Conservation (phyloP, 2,113 vertebrate species). For the Brachyhypopomus gauderio region DNA sequence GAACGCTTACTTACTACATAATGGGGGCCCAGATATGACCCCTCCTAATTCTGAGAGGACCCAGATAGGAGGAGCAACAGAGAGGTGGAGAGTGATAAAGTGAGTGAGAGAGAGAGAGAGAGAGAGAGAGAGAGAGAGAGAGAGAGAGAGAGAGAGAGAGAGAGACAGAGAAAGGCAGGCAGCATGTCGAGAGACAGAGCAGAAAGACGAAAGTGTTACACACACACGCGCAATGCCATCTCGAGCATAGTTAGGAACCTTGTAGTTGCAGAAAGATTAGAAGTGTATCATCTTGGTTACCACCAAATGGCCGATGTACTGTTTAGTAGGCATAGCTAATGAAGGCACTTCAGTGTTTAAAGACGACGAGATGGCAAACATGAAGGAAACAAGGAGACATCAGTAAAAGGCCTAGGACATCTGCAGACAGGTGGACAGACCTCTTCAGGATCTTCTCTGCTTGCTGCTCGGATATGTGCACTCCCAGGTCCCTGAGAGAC, state of each 20-base stretch:
- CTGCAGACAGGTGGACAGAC: constrained; percentile 65
- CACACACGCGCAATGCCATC: not conserved
- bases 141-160: constrained; percentile 59
- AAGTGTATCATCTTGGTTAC: not conserved
- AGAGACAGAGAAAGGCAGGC: constrained; percentile 43
- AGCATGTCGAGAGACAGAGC: not conserved
- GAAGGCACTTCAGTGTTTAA: not conserved
- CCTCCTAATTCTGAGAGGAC: constrained; percentile 89
- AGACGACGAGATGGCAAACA: not conserved
- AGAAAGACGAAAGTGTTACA: constrained; percentile 37
- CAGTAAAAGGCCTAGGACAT: not conserved
- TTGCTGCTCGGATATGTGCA: constrained; percentile 94
- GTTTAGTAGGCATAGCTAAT: not conserved
- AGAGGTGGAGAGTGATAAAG: constrained; percentile 37
- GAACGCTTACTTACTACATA: constrained; percentile 90
- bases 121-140: no score
- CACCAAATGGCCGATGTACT: not conserved
- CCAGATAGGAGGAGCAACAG: constrained; percentile 68
- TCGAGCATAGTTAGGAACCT: not conserved
- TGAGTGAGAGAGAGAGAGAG: constrained; percentile 48
- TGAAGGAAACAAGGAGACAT: not conserved
- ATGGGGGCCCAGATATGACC: constrained; percentile 93
- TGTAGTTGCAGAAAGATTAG: not conserved
- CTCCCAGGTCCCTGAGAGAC: constrained; percentile 90
- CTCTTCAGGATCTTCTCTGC: constrained; percentile 94